Evolutionary conservation across 1,140 invertebrate species (phyloP), one percentile per base, ranked within the genome.

Genomic region (Scaptomyza montana): DNA sequence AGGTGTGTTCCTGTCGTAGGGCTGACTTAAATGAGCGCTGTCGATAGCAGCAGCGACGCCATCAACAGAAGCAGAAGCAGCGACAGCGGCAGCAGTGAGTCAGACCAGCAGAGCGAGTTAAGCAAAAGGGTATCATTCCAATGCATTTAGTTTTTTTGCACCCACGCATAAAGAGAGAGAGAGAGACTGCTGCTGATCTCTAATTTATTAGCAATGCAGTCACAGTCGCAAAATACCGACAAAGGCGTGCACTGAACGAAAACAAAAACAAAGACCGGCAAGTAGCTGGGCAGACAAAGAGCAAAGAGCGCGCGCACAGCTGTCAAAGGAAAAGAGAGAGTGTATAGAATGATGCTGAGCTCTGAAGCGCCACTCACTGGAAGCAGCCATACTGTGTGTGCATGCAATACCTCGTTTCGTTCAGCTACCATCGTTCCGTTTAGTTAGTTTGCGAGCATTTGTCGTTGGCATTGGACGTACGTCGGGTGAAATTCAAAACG

Each of bases 371-470:
- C 39, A 43, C 39, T 63, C 54, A 64, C 49, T 81, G 79, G 79
- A 81, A 81, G 39, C 39, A 50, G 62, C 77, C 30, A 54, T 36
- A 62, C 63, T 28, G 46, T 25, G 41, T 5, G 16, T 56, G 28
- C 33, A 33, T 53, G 62, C 43, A 71, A 9, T 39, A 43, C 46
- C 49, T 46, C 43, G 39, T 55, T 64, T n/a, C 49, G 19, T 36
- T 47, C 9, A 43, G 39, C 39, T 43, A n/a, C 39, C 39, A 28
- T 43, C 25, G 10, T 63, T 41, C 21, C 49, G 41, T 66, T 51
- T 3, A 49, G 51, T 60, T 39, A 78, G 84, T 89, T 89, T 89
- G 67, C 84, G 84, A 89, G 84, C 79, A 74, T 72, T 73, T 79
- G 70, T 89, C 84, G 84, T 89, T 64, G 64, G 72, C 64, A 72